Base-by-base conservation (phyloP, 1,140 invertebrate genomes). In the Pseudomyrmex sp. region DNA sequence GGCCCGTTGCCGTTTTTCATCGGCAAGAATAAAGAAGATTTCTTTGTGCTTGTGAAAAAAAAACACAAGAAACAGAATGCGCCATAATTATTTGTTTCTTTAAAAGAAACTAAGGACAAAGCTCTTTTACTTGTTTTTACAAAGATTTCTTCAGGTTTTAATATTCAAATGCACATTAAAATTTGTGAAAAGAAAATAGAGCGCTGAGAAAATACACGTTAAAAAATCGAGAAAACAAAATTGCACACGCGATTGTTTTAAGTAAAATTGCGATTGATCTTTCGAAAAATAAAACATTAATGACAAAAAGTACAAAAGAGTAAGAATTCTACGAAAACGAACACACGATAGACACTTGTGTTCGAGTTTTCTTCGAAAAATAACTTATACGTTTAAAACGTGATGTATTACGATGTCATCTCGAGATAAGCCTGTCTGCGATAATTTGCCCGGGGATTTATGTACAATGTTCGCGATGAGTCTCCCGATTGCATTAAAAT, bases 381-480 rank as follows among this genome's bases (percentile, higher is more conserved):
- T 65, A 8, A 48, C 15, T 46, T 79, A 26, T 26, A 65, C n/a
- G 20, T 72, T 80, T 80, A 72, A 10, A 72, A 61, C 66, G 23
- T 80, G 66, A 80, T 80, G 20, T 61, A 80, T 80, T 72, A 70
- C 76, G 54, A 61, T 72, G 76, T 72, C 44, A 70, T 59, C 35
- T 35, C 54, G 23, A 61, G 66, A 72, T 80, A 80, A 70, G 23
- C 46, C 26, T 20, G 20, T 15, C 15, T 44, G 23, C 66, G 56
- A 80, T 72, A 72, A n/a, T 26, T 50, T 23, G 23, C 46, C 10
- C 8, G 54, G 46, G n/a, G 26, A 80, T 80, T 80, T 80, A 80
- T 80, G 54, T 48, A 54, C 76, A 12, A 26, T n/a, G 10, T 70
- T 20, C 66, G 56, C 66, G 52, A 9, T 4, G 20, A 48, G 56